phyloP scores from a whole-genome alignment of 2,888 invertebrate species.

The Monochamus alternatus region DNA sequence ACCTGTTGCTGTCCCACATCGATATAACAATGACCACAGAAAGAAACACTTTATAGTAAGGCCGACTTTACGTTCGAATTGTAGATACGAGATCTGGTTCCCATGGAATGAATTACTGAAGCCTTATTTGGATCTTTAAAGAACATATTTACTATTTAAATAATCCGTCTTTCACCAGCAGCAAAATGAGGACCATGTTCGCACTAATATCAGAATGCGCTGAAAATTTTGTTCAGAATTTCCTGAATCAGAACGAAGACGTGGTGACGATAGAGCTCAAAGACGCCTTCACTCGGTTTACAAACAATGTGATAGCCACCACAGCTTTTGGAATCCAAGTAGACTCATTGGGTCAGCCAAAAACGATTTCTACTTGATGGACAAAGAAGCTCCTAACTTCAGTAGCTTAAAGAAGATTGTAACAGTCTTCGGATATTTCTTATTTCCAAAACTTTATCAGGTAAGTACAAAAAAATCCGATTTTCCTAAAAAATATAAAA shows the following conservation, averaged over 20 bases:
- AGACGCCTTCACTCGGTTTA: constrained; percentile 64
- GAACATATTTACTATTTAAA: too few relatives aligned
- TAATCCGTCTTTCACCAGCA: constrained; percentile 70
- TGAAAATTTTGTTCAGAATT: constrained; percentile 45
- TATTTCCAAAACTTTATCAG: constrained; percentile 35
- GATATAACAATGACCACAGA: too few relatives aligned
- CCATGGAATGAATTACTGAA: too few relatives aligned
- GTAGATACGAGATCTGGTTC: too few relatives aligned
- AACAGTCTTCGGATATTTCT: constrained; percentile 38
- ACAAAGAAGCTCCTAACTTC: constrained; percentile 68
- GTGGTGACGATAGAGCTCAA: constrained; percentile 66
- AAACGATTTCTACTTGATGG: constrained; percentile 74
- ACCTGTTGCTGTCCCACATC: too few relatives aligned
- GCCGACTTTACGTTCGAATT: too few relatives aligned
- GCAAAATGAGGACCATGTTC: constrained; percentile 71
- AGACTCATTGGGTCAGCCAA: constrained; percentile 72
- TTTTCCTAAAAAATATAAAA: background rate
- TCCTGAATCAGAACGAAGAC: constrained; percentile 41
- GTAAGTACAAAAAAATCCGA: constrained; percentile 5
- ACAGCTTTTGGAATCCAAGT: constrained; percentile 73
- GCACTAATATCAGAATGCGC: constrained; percentile 60
- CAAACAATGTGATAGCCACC: constrained; percentile 74
- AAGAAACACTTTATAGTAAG: too few relatives aligned
- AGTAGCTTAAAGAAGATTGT: constrained; percentile 28
- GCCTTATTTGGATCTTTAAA: too few relatives aligned